Conservation (phyloP, 2,113 vertebrate genomes). For the Heterocephalus glaber region DNA sequence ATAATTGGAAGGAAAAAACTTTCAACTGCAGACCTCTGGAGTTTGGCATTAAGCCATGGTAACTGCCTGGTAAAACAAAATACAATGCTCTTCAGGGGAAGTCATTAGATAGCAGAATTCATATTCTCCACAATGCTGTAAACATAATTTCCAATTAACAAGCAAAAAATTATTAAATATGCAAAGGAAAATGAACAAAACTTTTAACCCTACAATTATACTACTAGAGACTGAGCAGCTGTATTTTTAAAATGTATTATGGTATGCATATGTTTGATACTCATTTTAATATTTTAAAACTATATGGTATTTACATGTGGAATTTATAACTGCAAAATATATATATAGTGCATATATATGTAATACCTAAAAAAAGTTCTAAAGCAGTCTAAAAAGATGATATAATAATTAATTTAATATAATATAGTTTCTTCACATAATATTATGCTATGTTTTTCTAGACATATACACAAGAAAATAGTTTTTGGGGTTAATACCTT, state of each 20-base stretch:
- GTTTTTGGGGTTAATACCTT: background rate
- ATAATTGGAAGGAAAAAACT: background rate
- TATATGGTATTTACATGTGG: background rate
- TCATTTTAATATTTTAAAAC: background rate
- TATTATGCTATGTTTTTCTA: background rate
- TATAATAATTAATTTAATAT: background rate
- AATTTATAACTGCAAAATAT: background rate
- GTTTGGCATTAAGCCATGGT: background rate
- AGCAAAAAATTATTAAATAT: background rate
- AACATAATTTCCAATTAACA: background rate
- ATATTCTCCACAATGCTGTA: background rate
- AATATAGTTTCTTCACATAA: background rate
- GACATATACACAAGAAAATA: background rate
- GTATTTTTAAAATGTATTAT: background rate
- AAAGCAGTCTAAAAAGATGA: background rate
- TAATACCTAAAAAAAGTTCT: background rate
- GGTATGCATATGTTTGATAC: background rate
- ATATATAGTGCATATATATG: background rate
- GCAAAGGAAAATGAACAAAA: background rate
- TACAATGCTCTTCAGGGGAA: background rate
- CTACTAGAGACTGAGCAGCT: background rate
- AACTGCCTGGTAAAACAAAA: conserved; percentile 15
- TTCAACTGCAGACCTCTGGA: background rate
- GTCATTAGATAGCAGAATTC: background rate
- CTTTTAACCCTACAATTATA: background rate